Conservation (phyloP, 2,888 invertebrate species). For the Hoplodrina blanda region DNA sequence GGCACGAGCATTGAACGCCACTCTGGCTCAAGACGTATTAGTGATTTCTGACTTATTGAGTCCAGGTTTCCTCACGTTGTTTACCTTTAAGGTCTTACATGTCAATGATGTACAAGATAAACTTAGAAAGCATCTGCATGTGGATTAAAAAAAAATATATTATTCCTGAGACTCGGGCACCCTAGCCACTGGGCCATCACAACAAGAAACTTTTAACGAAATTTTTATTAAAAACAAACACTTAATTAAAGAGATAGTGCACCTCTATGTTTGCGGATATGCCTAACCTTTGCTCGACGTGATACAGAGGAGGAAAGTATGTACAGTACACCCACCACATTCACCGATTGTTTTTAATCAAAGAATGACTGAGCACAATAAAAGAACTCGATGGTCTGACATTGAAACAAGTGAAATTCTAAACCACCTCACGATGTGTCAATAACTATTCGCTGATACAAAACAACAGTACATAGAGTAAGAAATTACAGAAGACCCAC, state of each 20-base stretch:
- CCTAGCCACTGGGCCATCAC: too few species aligned
- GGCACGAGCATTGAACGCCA: too few species aligned
- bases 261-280: conserved; percentile 14
- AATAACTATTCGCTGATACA: conserved; percentile 66
- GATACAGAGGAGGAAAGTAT: conserved; percentile 30
- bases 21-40: too few species aligned
- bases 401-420: conserved; percentile 80
- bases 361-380: conserved; percentile 56
- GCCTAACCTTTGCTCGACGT: conserved; percentile 8
- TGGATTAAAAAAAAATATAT: too few species aligned
- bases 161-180: too few species aligned
- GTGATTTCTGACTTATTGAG: too few species aligned
- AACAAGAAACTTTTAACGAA: too few species aligned
- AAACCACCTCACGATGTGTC: conserved; percentile 73
- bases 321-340: conserved; percentile 28
- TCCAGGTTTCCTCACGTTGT: too few species aligned
- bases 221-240: not conserved
- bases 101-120: too few species aligned
- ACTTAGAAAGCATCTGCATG: too few species aligned
- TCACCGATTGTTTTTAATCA: conserved; percentile 60
- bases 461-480: conserved; percentile 42
- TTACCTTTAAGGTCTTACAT: too few species aligned
- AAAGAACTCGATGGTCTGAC: conserved; percentile 67
- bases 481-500: conserved; percentile 23
- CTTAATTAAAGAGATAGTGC: not conserved